phyloP scores from a whole-genome alignment of 2,113 vertebrate species.

The Saguinus imperator region DNA sequence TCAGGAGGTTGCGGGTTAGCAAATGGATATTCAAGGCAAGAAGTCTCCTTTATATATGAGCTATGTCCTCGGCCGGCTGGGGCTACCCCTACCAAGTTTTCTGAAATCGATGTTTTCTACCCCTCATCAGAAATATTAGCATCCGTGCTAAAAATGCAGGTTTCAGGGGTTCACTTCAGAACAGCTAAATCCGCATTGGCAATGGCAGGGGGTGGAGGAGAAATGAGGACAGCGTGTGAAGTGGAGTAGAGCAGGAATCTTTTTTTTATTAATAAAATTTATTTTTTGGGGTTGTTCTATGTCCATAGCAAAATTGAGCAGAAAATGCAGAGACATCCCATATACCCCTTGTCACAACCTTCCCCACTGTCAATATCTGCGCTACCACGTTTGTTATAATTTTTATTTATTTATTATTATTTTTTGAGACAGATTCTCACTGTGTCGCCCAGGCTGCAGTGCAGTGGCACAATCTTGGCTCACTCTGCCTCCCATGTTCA shows the following conservation, averaged over 20 bases:
- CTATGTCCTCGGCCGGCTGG: background rate
- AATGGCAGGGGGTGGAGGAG: too few relatives aligned
- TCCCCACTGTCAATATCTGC: background rate
- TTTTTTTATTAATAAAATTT: background rate
- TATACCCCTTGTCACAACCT: background rate
- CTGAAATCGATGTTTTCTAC: background rate
- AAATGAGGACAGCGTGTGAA: background rate
- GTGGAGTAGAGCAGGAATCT: background rate
- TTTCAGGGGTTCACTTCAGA: background rate
- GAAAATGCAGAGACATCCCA: background rate
- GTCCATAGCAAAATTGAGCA: background rate
- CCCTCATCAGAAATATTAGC: background rate
- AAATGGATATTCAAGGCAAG: background rate
- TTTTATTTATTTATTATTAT: too few relatives aligned
- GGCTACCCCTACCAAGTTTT: background rate
- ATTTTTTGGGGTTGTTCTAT: background rate
- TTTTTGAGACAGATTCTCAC: too few relatives aligned
- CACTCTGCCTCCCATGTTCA: too few relatives aligned
- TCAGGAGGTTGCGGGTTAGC: background rate
- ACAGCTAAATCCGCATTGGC: background rate
- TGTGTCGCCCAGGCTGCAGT: too few relatives aligned
- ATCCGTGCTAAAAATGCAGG: background rate
- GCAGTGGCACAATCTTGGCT: too few relatives aligned
- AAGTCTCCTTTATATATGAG: background rate
- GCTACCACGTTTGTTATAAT: background rate